Percentiles rank a stretch among this genome's conserved stretches.
These are phyloP conservation scores for Drosophila prosaltans DNA, from an alignment of 1,140 invertebrate species.

Conservation along the genomic window DNA sequence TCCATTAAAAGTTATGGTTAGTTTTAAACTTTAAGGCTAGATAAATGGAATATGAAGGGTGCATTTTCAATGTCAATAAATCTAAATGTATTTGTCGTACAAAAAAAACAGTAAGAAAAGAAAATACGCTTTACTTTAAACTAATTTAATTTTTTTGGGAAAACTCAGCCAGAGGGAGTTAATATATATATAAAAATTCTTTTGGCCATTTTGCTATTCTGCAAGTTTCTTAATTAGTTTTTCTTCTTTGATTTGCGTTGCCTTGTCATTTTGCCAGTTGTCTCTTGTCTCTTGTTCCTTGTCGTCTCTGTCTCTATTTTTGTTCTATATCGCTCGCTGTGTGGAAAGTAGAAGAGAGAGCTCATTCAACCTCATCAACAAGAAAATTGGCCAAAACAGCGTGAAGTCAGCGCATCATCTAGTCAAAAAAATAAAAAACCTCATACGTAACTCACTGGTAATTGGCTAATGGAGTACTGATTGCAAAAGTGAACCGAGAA, in stretches of 20 bases:
- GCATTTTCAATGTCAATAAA: constrained; percentile 79
- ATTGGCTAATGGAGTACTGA: constrained; percentile 68
- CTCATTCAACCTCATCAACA: constrained; percentile 56
- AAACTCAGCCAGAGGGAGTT: constrained; percentile 2
- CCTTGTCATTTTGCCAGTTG: constrained; percentile 10
- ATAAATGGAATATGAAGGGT: constrained; percentile 65
- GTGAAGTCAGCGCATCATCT: constrained; percentile 55
- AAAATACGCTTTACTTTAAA: not conserved
- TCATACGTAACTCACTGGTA: constrained; percentile 60
- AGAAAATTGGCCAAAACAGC: constrained; percentile 59
- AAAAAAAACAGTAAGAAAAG: constrained; percentile 17
- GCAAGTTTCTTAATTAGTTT: constrained; percentile 34
- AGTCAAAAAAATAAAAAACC: constrained; percentile 32
- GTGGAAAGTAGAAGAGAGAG: constrained; percentile 33
- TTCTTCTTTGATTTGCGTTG: constrained; percentile 2
- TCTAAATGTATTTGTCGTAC: constrained; percentile 74
- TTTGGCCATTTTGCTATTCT: constrained; percentile 7
- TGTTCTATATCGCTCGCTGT: constrained; percentile 33
- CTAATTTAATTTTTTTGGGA: not conserved
- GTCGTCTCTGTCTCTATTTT: constrained; percentile 39
- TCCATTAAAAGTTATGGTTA: constrained; percentile 41
- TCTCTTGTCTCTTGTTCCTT: constrained; percentile 33
- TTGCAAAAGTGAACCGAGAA: constrained; percentile 31
- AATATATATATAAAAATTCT: not conserved
- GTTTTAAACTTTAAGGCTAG: constrained; percentile 48